Evolutionary conservation across 2,797 vertebrate genomes (phyloP), one percentile per base, ranked within the genome.

Genomic region (Betta splendens): DNA sequence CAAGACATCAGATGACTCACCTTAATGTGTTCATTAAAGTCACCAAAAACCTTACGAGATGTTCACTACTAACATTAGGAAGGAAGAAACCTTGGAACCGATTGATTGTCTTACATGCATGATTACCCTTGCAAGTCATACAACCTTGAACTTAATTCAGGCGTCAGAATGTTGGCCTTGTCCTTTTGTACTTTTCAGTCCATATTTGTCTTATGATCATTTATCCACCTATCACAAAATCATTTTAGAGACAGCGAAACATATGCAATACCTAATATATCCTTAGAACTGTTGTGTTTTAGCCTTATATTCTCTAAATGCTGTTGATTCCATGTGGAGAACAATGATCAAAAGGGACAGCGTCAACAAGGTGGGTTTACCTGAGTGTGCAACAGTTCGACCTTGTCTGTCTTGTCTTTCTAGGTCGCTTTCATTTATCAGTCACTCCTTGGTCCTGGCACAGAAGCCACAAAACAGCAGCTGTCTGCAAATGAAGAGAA

Each of bases 81-180:
- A 73, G 61, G 39, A 77, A 62, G 69, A 80, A 76, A 67, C 64
- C 72, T 54, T 56, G 69, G 71, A 70, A 78, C 64, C 56, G 37
- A 52, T 73, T 85, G 89, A 91, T 91, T 89, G 88, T 91, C 88
- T 79, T 39, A 74, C 80, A 79, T 87, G 83, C 82, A 77, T 66
- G 54, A 22, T 62, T 77, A 76, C 61, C 72, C 69, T 73, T 62
- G 26, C 75, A 31, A 33, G 26, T 49, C 21, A 38, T 69, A 69
- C 52, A 22, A 62, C 48, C 53, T 39, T 26, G 36, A 74, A 21
- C 28, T 44, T 28, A 23, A 64, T 38, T 43, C 47, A 47, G 52
- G 33, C 52, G 39, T 64, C 31, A 16, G 7, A 61, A 61, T 7
- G 17, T 32, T 33, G 50, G 53, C 45, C 11, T 32, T 45, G 58